These are phyloP conservation scores for Saccopteryx bilineata DNA, from an alignment of 2,113 vertebrate species.

Conservation along the genomic window DNA sequence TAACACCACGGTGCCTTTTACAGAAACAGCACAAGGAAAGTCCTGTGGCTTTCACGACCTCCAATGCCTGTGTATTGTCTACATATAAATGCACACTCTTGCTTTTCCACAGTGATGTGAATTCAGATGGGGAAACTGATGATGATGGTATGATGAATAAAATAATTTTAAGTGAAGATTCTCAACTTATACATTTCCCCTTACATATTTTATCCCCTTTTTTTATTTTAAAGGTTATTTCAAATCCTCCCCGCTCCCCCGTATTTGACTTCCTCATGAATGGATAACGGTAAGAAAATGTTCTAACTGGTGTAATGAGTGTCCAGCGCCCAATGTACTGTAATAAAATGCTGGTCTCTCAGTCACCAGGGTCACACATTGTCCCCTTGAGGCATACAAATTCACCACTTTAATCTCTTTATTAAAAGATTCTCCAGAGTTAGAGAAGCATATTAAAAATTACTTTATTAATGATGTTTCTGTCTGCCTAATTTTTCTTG, in stretches of 20 bases:
- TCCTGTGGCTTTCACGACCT: not conserved
- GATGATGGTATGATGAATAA: not conserved
- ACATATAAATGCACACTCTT: not conserved
- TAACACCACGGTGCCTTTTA: not conserved
- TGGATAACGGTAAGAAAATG: constrained; percentile 45
- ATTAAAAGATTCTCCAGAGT: constrained; percentile 81
- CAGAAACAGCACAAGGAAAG: not conserved
- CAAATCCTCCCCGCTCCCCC: not conserved
- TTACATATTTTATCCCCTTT: not conserved
- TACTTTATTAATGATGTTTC: constrained; percentile 66
- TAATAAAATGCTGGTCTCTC: constrained; percentile 71
- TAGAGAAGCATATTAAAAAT: constrained; percentile 79
- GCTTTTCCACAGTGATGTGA: not conserved
- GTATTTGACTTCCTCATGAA: not conserved
- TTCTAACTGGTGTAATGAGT: constrained; percentile 75
- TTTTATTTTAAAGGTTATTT: constrained; percentile 48
- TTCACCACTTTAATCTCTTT: constrained; percentile 81
- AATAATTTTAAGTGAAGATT: constrained; percentile 67
- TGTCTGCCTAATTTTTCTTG: constrained; percentile 72
- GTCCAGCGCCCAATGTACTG: constrained; percentile 24
- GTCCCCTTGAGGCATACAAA: constrained; percentile 74
- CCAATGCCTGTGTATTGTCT: not conserved
- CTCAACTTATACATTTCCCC: constrained; percentile 71
- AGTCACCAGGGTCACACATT: constrained; percentile 72
- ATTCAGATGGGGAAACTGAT: not conserved